Conservation (phyloP, 1,140 invertebrate species). For the Drosophila leontia region DNA sequence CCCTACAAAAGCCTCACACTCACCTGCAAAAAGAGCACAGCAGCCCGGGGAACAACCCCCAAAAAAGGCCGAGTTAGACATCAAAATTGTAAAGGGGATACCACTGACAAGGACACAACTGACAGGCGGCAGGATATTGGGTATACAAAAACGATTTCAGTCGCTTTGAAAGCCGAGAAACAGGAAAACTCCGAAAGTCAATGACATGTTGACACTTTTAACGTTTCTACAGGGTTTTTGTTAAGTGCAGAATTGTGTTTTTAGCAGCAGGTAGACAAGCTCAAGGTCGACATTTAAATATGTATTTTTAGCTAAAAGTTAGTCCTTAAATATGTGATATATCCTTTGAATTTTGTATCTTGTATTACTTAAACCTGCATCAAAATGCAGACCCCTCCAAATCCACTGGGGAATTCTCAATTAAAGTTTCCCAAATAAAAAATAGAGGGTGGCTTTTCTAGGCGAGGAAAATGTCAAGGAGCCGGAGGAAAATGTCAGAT, state of each 20-base stretch:
- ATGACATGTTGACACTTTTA: conserved; percentile 47
- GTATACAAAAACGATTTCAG: conserved; percentile 19
- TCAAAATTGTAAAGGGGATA: conserved; percentile 42
- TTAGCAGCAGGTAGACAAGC: conserved; percentile 9
- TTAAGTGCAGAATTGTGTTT: conserved; percentile 48
- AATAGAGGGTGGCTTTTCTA: conserved; percentile 23
- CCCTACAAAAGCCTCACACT: conserved; percentile 4
- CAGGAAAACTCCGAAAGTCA: conserved; percentile 35
- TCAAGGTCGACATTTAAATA: conserved; percentile 15
- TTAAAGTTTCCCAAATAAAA: conserved; percentile 52
- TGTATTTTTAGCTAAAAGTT: background rate
- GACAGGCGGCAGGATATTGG: conserved; percentile 28
- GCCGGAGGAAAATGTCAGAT: conserved; percentile 56
- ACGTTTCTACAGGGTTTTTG: conserved; percentile 10
- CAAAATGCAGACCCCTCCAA: conserved; percentile 15
- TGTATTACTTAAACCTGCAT: background rate
- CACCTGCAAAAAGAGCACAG: conserved; percentile 76
- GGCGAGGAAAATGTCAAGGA: conserved; percentile 52
- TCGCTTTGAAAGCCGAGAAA: conserved; percentile 35
- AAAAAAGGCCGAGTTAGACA: conserved; percentile 57
- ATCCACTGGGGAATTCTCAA: conserved; percentile 55
- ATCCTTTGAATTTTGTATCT: background rate
- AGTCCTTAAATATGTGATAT: background rate
- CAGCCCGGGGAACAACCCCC: conserved; percentile 58
- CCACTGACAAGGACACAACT: conserved; percentile 34